phyloP scores from a whole-genome alignment of 2,888 invertebrate genomes.

The Habroteleia sp. region DNA sequence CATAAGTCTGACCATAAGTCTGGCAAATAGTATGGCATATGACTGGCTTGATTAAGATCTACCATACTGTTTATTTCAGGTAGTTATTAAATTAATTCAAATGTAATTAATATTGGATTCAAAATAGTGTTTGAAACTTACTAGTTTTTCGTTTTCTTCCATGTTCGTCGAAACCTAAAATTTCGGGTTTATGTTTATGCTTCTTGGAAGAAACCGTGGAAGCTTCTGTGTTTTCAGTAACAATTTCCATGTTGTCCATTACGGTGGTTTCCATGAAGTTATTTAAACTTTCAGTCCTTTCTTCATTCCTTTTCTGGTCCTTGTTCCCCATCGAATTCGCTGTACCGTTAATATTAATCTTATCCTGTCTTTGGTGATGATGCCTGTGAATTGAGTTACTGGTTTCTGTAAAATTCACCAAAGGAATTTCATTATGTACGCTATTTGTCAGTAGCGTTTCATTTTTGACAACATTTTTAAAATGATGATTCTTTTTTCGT shows the following conservation, averaged over 20 bases:
- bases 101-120: too few relatives aligned
- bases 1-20: too few relatives aligned
- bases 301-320: neutral
- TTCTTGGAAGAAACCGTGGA: constrained; percentile 24
- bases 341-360: too few relatives aligned
- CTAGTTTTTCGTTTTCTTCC: constrained; percentile 31
- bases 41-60: too few relatives aligned
- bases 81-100: too few relatives aligned
- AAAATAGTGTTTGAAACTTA: too few relatives aligned
- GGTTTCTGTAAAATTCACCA: constrained; percentile 56
- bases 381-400: constrained; percentile 53
- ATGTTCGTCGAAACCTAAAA: constrained; percentile 7
- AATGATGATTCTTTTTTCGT: constrained; percentile 73
- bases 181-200: constrained; percentile 12
- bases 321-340: too few relatives aligned
- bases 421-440: constrained; percentile 70
- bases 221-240: neutral
- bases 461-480: constrained; percentile 66
- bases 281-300: neutral
- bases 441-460: constrained; percentile 76
- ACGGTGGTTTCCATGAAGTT: neutral
- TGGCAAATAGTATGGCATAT: too few relatives aligned
- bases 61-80: too few relatives aligned
- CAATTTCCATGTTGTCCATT: neutral
- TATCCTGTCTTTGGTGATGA: constrained; percentile 54